Percentiles rank a stretch among this genome's conserved stretches.
Evolutionary conservation across 2,888 invertebrate species (phyloP).

Genomic region (Stenichneumon culpator): DNA sequence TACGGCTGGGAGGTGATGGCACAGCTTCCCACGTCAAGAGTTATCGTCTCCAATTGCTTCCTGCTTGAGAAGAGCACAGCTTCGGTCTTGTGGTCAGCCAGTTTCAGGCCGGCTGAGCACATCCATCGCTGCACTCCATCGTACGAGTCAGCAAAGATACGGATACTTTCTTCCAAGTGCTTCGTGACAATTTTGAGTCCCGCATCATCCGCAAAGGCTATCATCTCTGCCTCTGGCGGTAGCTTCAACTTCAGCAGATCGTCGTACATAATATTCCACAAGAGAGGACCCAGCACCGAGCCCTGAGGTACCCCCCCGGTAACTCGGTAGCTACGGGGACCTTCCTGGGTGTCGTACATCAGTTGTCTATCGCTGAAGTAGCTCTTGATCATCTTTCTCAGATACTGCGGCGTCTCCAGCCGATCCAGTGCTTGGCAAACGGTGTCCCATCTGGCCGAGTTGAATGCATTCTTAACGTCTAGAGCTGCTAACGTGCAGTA

Average conservation of each 20-base stretch:
- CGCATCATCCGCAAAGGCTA: constrained; percentile 54
- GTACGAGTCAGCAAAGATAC: neutral
- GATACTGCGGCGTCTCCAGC: constrained; percentile 60
- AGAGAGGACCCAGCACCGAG: constrained; percentile 54
- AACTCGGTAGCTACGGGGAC: constrained; percentile 36
- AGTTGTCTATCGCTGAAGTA: constrained; percentile 67
- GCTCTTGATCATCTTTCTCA: constrained; percentile 61
- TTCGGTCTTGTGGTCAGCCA: constrained; percentile 69
- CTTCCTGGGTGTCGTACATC: constrained; percentile 62
- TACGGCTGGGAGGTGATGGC: constrained; percentile 49
- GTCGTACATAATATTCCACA: constrained; percentile 58
- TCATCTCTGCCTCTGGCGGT: constrained; percentile 3
- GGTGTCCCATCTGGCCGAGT: constrained; percentile 47
- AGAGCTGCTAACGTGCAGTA: constrained; percentile 45
- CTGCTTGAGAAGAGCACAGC: constrained; percentile 58
- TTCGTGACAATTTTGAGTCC: constrained; percentile 48
- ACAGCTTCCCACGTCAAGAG: constrained; percentile 40
- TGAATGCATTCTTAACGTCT: constrained; percentile 68
- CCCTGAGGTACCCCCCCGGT: constrained; percentile 63
- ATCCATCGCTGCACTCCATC: constrained; percentile 32
- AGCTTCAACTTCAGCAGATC: neutral
- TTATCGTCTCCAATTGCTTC: constrained; percentile 48
- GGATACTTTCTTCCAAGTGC: constrained; percentile 24
- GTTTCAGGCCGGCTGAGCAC: constrained; percentile 35
- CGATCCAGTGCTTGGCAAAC: constrained; percentile 48